Evolutionary conservation across 2,113 vertebrate species (phyloP).

Genomic region (Lethenteron reissneri): DNA sequence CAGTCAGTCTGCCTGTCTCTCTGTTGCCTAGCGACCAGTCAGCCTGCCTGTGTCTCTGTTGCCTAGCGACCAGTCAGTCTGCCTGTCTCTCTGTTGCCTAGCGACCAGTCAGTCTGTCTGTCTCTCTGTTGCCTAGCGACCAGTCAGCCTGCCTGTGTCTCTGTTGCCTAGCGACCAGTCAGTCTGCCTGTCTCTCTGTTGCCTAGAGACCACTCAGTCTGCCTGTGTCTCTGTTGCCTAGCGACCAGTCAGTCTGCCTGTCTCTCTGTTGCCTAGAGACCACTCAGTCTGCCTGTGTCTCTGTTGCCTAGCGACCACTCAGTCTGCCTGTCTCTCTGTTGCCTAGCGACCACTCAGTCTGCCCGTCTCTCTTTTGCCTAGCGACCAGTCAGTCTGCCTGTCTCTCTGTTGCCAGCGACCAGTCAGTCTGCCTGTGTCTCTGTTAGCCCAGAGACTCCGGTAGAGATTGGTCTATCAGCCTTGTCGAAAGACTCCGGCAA

Average conservation of each 20-base stretch:
- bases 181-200: neutral
- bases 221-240: neutral
- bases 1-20: neutral
- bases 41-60: too few relatives aligned
- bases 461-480: neutral
- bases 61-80: too few relatives aligned
- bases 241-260: too few relatives aligned
- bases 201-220: neutral
- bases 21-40: too few relatives aligned
- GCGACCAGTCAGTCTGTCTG: too few relatives aligned
- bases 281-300: too few relatives aligned
- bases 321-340: neutral
- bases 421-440: too few relatives aligned
- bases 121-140: neutral
- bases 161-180: neutral
- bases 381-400: neutral
- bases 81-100: too few relatives aligned
- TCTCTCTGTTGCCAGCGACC: too few relatives aligned
- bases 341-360: neutral
- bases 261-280: neutral
- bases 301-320: neutral
- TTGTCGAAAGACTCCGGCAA: too few relatives aligned
- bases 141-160: neutral
- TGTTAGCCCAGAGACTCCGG: too few relatives aligned
- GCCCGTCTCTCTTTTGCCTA: neutral